Conservation (phyloP, 2,113 vertebrate genomes). For the Bambusicola thoracicus region DNA sequence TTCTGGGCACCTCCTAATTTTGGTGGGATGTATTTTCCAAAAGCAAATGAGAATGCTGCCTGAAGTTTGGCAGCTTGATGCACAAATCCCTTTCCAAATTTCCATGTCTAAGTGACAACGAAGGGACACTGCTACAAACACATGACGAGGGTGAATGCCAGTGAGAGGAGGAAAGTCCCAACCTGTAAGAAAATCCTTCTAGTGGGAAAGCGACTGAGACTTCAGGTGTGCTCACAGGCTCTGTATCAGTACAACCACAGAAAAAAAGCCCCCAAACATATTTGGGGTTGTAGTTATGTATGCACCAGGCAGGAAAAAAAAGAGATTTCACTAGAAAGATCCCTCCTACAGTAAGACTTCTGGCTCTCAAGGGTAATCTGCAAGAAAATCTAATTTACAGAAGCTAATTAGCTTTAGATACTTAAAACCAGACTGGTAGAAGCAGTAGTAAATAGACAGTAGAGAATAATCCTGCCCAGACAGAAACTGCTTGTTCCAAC, state of each 20-base stretch:
- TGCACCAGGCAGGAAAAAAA: not conserved
- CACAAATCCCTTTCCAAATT: not conserved
- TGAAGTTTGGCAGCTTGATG: not conserved
- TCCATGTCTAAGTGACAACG: not conserved
- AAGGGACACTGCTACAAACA: not conserved
- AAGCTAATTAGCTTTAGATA: conserved; percentile 40
- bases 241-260: not conserved
- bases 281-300: not conserved
- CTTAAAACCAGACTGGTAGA: conserved; percentile 33
- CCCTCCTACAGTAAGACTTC: not conserved
- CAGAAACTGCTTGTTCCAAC: conserved; percentile 53
- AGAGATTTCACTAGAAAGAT: not conserved
- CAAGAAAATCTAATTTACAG: conserved; percentile 18
- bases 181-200: not conserved
- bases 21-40: not conserved
- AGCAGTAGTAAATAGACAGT: conserved; percentile 1
- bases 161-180: not conserved
- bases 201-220: not conserved
- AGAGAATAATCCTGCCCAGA: conserved; percentile 39
- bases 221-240: not conserved
- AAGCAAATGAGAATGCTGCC: not conserved
- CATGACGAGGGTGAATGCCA: not conserved
- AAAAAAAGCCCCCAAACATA: not conserved
- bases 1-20: not conserved
- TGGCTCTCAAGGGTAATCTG: conserved; percentile 7